Evolutionary conservation across 1,140 invertebrate genomes (phyloP), one percentile per base, ranked within the genome.

Genomic region (Dinothrombium tinctorium): DNA sequence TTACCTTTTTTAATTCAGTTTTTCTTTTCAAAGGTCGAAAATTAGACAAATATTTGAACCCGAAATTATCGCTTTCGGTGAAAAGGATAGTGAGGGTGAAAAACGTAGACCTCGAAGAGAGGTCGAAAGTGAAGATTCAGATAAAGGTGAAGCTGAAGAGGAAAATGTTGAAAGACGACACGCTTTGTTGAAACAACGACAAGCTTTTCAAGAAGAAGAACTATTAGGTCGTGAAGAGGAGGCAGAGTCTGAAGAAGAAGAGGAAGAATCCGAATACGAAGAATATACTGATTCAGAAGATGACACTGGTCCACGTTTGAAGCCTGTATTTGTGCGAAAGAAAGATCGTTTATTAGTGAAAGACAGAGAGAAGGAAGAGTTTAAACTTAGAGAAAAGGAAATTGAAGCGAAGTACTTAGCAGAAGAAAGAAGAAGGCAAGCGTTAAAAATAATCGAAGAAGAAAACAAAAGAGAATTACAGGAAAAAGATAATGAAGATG

Each of bases 261-360:
- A 54, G 38, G 49, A 55, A 40, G 74, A 78, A 55, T 73, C 73
- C 43, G 73, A 72, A 55, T 70, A 82, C 53, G 79, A 83, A 53
- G 80, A 92, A 58, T 82, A 84, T 49, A 74, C 78, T 21, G 81
- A 69, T 43, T 62, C 56, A 19, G 62, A 64, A 46, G 54, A 57
- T 37, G 51, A 55, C 79, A 83, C 55, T 40, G 70, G 67, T 48
- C 84, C 87, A 0, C 63, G 86, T 42, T 66, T 98, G 6, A 98
- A 96, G 54, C 92, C 92, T 4, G 78, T 98, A 1, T 98, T 98
- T 66, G 86, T 98, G 0, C 66, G 80, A 45, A 94, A 92, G 47
- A 73, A 73, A 46, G 89, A 98, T 54, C 67, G 92, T 45, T 74
- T 95, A 31, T 96, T 92, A 4, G 74, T 96, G 26, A 75, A 84